Evolutionary conservation across 2,797 vertebrate genomes (phyloP).

Genomic region (Chloroceryle amazona): DNA sequence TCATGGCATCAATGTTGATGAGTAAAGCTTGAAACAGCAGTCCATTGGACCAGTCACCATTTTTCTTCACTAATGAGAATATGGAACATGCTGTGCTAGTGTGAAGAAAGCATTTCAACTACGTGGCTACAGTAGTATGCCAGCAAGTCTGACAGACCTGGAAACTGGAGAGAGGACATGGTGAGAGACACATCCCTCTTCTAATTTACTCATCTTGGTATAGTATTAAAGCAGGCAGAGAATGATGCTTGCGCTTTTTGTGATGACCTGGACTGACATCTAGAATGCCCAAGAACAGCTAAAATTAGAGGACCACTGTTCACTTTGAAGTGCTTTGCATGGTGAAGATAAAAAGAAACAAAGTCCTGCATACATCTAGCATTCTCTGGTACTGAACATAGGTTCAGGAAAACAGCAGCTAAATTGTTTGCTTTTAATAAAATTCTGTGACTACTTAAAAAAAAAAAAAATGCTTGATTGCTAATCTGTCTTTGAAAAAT

Average conservation of each 20-base stretch:
- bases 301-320: background rate
- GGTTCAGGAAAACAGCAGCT: background rate
- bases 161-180: background rate
- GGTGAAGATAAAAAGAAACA: background rate
- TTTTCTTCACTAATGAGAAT: background rate
- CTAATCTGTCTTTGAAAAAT: background rate
- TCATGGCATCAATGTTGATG: background rate
- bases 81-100: background rate
- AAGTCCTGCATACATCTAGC: background rate
- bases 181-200: background rate
- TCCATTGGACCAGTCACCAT: background rate
- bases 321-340: background rate
- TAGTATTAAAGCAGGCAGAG: slow-evolving; percentile 4
- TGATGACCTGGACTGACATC: background rate
- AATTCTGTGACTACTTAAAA: background rate
- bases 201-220: background rate
- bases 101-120: background rate
- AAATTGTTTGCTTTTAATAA: background rate
- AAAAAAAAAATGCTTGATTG: background rate
- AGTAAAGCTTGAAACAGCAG: background rate
- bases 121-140: background rate
- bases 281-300: background rate
- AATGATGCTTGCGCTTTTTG: background rate
- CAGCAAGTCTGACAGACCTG: background rate
- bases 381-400: background rate